Base-by-base conservation (phyloP, 2,888 invertebrate species). In the Oxycera nigricornis region DNA sequence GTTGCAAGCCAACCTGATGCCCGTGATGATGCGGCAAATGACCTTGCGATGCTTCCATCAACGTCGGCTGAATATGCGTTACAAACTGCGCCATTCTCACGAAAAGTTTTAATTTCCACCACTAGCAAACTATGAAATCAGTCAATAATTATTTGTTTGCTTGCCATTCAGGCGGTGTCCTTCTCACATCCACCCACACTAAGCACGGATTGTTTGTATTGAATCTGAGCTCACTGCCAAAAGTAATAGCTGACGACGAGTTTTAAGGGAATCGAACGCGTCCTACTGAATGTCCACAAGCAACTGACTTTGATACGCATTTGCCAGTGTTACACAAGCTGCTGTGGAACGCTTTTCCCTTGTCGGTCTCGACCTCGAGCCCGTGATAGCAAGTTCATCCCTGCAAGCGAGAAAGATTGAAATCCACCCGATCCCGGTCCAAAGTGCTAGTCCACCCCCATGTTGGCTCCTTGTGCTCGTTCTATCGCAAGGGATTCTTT, bases 31-130 rank as follows among this genome's bases (percentile, higher is more conserved):
- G 87, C 67, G 87, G 83, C 78, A 88, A 86, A 83, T 88, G 88
- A 78, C 84, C 85, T 82, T 88, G 88, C 52, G 88, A 87, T 26
- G 89, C 87, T 82, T 89, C 88, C 81, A 88, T 82, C 82, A 89
- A 82, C 28, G 88, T 88, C 41, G 88, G 88, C 81, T 88, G 88
- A 78, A 89, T 88, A 79, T 88, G 88, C 62, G 88, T 88, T 75
- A 88, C 88, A 81, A 89, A 89, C 82, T 89, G 88, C 78, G 89
- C 88, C 89, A 89, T 89, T 77, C 68, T 79, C 28, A 52, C 28
- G 24, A 75, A n/a, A n/a, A n/a, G n/a, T n/a, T 79, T 24, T 55
- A 46, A 46, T 50, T 14, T 74, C 52, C 14, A 26, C 39, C 50
- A 50, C 50, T 50, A 50, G 17, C n/a, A n/a, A n/a, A 24, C 24